phyloP scores from a whole-genome alignment of 2,888 invertebrate species.

The Cryptus viduatorius region DNA sequence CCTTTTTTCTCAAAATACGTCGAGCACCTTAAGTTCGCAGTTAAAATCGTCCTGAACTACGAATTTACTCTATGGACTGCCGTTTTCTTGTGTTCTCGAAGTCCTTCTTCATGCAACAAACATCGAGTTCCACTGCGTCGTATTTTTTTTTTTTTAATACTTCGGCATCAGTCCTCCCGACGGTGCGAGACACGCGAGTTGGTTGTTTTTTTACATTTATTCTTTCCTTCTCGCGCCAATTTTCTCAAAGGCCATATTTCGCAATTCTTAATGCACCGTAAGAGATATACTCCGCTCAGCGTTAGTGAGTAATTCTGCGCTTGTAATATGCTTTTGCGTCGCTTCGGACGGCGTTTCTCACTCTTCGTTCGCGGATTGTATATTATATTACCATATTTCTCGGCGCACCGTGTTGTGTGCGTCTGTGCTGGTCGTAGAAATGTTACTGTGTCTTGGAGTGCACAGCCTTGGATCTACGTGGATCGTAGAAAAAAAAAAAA shows the following conservation, averaged over 20 bases:
- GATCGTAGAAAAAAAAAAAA: constrained; percentile 38
- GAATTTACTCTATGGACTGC: too few relatives aligned
- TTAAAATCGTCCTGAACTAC: too few relatives aligned
- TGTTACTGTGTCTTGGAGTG: constrained; percentile 18
- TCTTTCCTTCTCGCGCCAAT: constrained; percentile 27
- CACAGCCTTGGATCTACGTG: constrained; percentile 58
- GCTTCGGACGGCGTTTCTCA: constrained; percentile 13
- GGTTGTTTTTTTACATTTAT: neutral
- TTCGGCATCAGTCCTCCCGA: neutral
- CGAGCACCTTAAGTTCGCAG: too few relatives aligned
- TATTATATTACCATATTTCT: constrained; percentile 45
- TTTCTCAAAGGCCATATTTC: constrained; percentile 38
- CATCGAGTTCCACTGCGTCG: neutral
- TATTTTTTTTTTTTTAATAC: neutral
- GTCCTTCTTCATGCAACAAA: too few relatives aligned
- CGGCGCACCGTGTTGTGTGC: neutral
- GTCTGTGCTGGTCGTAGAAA: constrained; percentile 49
- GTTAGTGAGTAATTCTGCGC: neutral
- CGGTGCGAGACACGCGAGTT: neutral
- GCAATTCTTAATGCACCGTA: constrained; percentile 21
- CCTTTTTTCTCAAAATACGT: too few relatives aligned
- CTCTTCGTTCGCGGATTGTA: constrained; percentile 17
- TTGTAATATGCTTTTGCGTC: constrained; percentile 16
- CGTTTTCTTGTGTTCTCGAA: too few relatives aligned
- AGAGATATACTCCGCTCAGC: neutral